Evolutionary conservation across 2,113 vertebrate genomes (phyloP), one percentile per base, ranked within the genome.

Genomic region (Poeciliopsis retropinna): DNA sequence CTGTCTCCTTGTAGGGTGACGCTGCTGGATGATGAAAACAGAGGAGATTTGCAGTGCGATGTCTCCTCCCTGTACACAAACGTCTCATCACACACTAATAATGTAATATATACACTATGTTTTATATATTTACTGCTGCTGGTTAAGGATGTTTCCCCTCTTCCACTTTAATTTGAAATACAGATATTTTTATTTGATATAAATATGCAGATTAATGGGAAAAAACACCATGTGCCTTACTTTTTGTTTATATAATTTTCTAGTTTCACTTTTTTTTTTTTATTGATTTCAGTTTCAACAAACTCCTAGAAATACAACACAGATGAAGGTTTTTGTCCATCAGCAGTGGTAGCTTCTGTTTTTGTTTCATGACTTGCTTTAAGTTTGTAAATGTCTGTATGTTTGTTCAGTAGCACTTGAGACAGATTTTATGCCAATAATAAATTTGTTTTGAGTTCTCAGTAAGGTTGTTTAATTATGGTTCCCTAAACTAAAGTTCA

Each of bases 1-100:
- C 87, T 80, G 84, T 77, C 83, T 92, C 69, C 83, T 76, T 69
- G 14, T 51, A 75, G 3, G 66, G 76, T 67, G 79, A 78, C 62
- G 71, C 88, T 83, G 80, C 76, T 89, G 84, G 63, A 87, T 0
- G 72, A 82, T 12, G 39, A 73, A 84, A 86, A 67, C 29, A 0
- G 72, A 69, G 92, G 87, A 91, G 85, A 86, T 87, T 91, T 89
- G 92, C 92, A 89, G 92, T 89, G 92, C 92, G 70, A 89, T 69
- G 76, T 89, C 89, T 92, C 88, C 88, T 84, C 61, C 25, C 72
- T 72, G 29, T 67, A 85, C 83, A 88, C 80, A 68, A 65, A 71
- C 67, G 71, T 60, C 71, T 64, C 67, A 63, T 57, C 81, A 83
- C 84, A 87, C 86, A 88, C 81, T 89, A 89, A 76, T 63, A 78